Base-by-base conservation (phyloP, 2,888 invertebrate species). In the Mesoligia furuncula region DNA sequence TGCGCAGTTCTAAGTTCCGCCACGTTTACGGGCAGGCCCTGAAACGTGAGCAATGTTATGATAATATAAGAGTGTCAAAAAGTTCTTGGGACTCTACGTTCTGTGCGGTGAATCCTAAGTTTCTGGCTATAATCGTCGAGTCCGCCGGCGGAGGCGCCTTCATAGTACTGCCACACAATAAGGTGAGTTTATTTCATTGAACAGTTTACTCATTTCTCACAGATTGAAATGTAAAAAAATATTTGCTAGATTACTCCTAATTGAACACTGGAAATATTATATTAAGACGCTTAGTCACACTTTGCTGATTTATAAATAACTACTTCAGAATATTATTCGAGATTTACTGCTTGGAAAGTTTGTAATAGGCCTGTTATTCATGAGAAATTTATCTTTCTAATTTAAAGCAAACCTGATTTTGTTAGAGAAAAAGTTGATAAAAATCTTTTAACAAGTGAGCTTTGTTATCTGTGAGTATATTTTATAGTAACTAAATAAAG, bases 21-120 rank as follows among this genome's bases (percentile, higher is more conserved):
- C 99, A 99, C 97, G 99, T 99, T 93, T 97, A 97, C 92, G 99
- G 99, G 89, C 98, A 98, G 93, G 98, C 99, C 90, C 97, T 98
- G 90, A 99, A 99, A 97, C 98, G 99, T 95, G 99, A 99, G 95
- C 99, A 99, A 97, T 99, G 99, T 97, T 99, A 99, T 97, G 99
- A 99, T 97, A 99, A 99, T 96, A 98, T 99, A 92, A 97, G 99
- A 94, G 99, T 99, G 86, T 99, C 99, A 85, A 99, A 99, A 95
- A 99, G 99, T 93, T 99, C 99, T 74, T 99, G 99, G 98, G 99
- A 99, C 95, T 99, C 99, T 84, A 99, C 99, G 87, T 99, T 99
- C 96, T 99, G 99, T 97, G 99, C 99, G 89, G 99, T 99, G 91
- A 99, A 99, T 97, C 99, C 99, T 71, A 99, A 99, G 96, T 99